These are phyloP conservation scores for Cantharis nigra DNA, from an alignment of 2,888 invertebrate genomes.

Conservation along the genomic window DNA sequence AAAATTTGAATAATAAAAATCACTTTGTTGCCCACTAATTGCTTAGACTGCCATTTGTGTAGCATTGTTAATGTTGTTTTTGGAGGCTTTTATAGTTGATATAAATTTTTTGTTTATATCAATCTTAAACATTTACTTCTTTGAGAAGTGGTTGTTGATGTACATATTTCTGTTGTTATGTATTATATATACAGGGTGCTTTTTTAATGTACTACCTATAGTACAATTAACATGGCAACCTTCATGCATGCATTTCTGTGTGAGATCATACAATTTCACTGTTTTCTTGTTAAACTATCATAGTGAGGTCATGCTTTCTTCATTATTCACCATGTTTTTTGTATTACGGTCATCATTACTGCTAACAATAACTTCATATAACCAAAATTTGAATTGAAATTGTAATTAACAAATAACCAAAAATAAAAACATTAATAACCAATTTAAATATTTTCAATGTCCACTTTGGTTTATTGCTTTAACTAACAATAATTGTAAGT, in stretches of 20 bases:
- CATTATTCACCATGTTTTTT: neutral
- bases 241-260: neutral
- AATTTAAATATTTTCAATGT: neutral
- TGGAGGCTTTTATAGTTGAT: neutral
- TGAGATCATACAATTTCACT: neutral
- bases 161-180: neutral
- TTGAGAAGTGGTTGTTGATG: neutral
- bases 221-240: neutral
- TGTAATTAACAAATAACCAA: neutral
- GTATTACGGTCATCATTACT: neutral
- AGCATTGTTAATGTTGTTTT: neutral
- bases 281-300: neutral
- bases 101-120: neutral
- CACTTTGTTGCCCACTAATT: neutral
- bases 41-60: neutral
- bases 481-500: conserved; percentile 14
- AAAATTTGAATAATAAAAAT: neutral
- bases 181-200: neutral
- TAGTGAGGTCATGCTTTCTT: neutral
- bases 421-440: neutral
- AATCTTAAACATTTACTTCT: neutral
- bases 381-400: neutral
- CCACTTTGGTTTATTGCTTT: neutral
- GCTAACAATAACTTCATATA: neutral
- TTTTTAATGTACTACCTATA: neutral